Evolutionary conservation across 2,113 vertebrate species (phyloP), one percentile per base, ranked within the genome.

Genomic region (Lagopus leucura): DNA sequence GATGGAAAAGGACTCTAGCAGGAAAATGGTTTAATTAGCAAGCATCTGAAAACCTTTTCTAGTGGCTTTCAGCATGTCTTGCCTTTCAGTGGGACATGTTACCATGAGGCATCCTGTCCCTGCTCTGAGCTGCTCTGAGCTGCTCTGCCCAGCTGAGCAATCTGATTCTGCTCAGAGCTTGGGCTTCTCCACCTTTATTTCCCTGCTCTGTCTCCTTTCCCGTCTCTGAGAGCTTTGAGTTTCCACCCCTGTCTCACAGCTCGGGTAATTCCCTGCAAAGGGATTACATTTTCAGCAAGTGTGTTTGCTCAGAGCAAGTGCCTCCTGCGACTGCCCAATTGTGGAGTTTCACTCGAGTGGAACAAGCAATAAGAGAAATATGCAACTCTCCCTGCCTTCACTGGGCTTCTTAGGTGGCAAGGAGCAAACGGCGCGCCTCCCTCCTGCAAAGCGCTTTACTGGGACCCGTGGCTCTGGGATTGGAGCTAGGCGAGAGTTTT

Each of bases 281-380:
- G 81, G 86, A 89, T 94, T 96, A 91, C n/a, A 32, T 76, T 88
- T 82, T 40, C 8, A 4, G 43, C 28, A 48, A 54, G 10, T 25
- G 65, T 48, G 70, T 89, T 91, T 94, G 89, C 88, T 86, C 27
- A 1, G 63, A 92, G 89, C 89, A 19, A 76, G 77, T 32, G 60
- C 71, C 85, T 92, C 90, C 92, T 43, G 82, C 90, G 52, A 43
- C 40, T 3, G 1, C 86, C 74, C 78, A 8, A 6, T 69, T 95
- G 90, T 73, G 83, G 75, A 40, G 81, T 52, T 91, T 58, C 43
- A 7, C 83, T 86, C 9, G 9, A 69, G 87, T 77, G 89, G 89
- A 96, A 95, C 89, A 85, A 69, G 66, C 78, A 92, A 63, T 82
- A 84, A 86, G 63, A 66, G 73, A 84, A 93, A 90, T 52, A 70